Evolutionary conservation across 2,113 vertebrate genomes (phyloP).

Genomic region (Phycodurus eques): DNA sequence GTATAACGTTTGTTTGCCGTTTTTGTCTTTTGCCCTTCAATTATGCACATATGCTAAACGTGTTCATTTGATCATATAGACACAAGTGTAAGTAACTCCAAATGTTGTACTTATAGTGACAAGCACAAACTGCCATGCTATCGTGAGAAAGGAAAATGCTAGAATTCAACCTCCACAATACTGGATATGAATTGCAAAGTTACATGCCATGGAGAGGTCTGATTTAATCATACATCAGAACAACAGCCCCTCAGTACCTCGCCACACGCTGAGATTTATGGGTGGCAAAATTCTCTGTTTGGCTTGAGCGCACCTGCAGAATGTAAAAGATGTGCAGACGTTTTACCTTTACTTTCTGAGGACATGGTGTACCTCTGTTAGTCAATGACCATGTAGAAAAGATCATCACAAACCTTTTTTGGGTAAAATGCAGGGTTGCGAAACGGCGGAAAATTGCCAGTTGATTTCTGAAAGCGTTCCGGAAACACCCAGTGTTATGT

Average conservation of each 20-base stretch:
- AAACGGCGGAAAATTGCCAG: not conserved
- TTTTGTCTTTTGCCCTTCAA: not conserved
- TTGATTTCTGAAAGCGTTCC: not conserved
- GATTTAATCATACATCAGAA: not conserved
- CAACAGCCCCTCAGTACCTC: not conserved
- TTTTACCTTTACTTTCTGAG: slow-evolving; percentile 1
- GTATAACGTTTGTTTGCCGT: too few species aligned
- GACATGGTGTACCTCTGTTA: not conserved
- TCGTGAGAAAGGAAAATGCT: not conserved
- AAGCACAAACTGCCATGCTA: not conserved
- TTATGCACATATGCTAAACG: not conserved
- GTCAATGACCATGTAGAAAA: not conserved
- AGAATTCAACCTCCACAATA: not conserved
- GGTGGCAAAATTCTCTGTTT: slow-evolving; percentile 9
- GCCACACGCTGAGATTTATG: slow-evolving; percentile 11
- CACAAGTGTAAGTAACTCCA: not conserved
- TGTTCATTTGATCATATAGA: not conserved
- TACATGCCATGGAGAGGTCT: not conserved
- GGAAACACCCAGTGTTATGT: not conserved
- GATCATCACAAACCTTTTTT: not conserved
- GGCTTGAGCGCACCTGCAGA: slow-evolving; percentile 4
- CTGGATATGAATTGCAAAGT: slow-evolving; percentile 1
- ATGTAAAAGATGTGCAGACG: not conserved
- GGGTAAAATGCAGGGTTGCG: not conserved
- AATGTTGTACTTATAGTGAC: not conserved